Conservation (phyloP, 2,888 invertebrate species). For the Rhabditoides inermis region DNA sequence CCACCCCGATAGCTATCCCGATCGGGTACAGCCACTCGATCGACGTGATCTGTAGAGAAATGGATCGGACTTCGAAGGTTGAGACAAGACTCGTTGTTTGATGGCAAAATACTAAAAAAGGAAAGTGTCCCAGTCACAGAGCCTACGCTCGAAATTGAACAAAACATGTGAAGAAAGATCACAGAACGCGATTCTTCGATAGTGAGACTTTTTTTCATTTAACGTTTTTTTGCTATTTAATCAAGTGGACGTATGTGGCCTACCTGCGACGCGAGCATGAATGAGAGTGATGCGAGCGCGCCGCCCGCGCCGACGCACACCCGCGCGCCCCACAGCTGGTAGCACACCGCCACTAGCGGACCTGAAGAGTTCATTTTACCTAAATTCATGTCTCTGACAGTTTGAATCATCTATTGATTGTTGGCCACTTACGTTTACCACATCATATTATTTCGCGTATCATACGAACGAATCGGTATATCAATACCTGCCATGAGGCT, state of each 20-base stretch:
- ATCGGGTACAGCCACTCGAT: neutral
- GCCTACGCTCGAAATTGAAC: neutral
- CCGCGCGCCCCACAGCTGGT: slow-evolving; percentile 23
- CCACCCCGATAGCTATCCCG: slow-evolving; percentile 13
- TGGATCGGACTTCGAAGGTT: neutral
- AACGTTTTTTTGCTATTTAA: neutral
- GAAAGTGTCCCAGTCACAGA: too few species aligned
- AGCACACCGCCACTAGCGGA: slow-evolving; percentile 25
- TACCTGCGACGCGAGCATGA: slow-evolving; percentile 20
- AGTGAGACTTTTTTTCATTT: neutral
- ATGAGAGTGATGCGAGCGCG: slow-evolving; percentile 15
- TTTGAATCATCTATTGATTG: neutral
- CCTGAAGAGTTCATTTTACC: slow-evolving; percentile 11
- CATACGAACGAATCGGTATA: too few species aligned
- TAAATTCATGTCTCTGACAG: neutral
- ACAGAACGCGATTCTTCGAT: neutral
- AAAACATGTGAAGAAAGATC: neutral
- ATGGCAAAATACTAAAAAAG: neutral
- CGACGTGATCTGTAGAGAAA: neutral
- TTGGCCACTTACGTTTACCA: too few species aligned
- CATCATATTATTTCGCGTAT: too few species aligned
- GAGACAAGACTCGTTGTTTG: neutral
- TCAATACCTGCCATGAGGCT: slow-evolving; percentile 21
- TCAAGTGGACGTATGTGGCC: slow-evolving; percentile 10
- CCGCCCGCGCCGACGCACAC: slow-evolving; percentile 19